Evolutionary conservation across 2,888 invertebrate genomes (phyloP).

Genomic region (Hypercompe scribonia): DNA sequence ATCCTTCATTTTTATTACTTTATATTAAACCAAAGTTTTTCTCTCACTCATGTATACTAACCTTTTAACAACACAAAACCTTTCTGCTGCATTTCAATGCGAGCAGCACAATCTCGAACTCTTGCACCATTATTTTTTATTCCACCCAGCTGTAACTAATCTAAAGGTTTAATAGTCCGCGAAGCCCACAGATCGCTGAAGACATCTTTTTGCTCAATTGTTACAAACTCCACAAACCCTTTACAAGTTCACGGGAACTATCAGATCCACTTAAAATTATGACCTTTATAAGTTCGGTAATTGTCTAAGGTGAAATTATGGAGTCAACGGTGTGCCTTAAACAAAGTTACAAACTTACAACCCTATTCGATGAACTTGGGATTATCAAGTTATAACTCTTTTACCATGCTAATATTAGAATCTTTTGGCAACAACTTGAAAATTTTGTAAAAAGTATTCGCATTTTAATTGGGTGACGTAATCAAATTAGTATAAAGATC

Average conservation of each 20-base stretch:
- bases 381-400: slow-evolving; percentile 24
- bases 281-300: slow-evolving; percentile 50
- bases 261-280: slow-evolving; percentile 44
- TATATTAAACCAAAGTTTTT: not conserved
- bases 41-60: no score
- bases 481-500: not conserved
- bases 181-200: slow-evolving; percentile 58
- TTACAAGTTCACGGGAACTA: slow-evolving; percentile 63
- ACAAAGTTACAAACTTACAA: slow-evolving; percentile 32
- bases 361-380: slow-evolving; percentile 30
- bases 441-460: not conserved
- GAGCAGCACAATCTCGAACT: no score
- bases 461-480: not conserved
- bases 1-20: not conserved
- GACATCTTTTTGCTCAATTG: slow-evolving; percentile 61
- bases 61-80: no score
- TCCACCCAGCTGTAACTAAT: slow-evolving; percentile 61
- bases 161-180: slow-evolving; percentile 67
- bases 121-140: slow-evolving; percentile 63
- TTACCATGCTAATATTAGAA: not conserved
- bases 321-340: slow-evolving; percentile 38
- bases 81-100: no score
- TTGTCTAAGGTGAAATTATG: slow-evolving; percentile 56
- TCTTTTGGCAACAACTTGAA: not conserved
- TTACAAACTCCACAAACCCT: slow-evolving; percentile 58